A percentile compares a stretch with the other conserved stretches of the same genome.
phyloP scores from a whole-genome alignment of 1,140 invertebrate genomes.

The Bombus superbus region DNA sequence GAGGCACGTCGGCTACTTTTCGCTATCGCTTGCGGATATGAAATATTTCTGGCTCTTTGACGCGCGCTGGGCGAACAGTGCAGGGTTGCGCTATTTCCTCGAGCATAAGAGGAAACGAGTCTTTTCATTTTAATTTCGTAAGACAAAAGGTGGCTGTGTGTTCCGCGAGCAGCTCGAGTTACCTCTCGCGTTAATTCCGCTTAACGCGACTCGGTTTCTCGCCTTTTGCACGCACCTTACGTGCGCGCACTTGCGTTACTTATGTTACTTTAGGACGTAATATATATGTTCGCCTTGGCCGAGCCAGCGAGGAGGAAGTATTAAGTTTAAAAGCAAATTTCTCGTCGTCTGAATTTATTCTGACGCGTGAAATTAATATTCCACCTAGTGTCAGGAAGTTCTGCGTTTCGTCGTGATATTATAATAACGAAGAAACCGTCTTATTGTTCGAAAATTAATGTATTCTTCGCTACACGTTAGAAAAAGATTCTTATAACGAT shows the following conservation, averaged over 20 bases:
- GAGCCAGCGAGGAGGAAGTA: constrained; percentile 51
- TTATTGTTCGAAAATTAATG: not conserved
- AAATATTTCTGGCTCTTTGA: not conserved
- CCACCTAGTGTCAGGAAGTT: not conserved
- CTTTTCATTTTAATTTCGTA: constrained; percentile 55
- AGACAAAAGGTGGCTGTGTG: constrained; percentile 49
- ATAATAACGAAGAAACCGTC: not conserved
- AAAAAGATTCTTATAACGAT: not conserved
- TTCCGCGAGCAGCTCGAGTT: constrained; percentile 36
- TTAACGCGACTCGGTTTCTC: constrained; percentile 60
- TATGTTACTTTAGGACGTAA: constrained; percentile 58
- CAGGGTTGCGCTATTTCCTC: not conserved
- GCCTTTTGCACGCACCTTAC: constrained; percentile 58
- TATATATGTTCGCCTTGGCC: constrained; percentile 34
- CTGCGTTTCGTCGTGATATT: not conserved
- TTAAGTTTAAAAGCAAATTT: constrained; percentile 59
- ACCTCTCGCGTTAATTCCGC: constrained; percentile 59
- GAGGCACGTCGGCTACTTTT: not conserved
- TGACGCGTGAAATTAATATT: constrained; percentile 37
- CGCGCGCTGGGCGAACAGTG: not conserved
- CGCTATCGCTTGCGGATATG: not conserved
- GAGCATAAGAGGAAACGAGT: not conserved
- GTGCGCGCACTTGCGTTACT: constrained; percentile 49
- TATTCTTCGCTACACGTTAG: not conserved
- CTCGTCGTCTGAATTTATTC: constrained; percentile 37